Conservation (phyloP, 1,140 invertebrate species). For the Harpegnathos saltator region DNA sequence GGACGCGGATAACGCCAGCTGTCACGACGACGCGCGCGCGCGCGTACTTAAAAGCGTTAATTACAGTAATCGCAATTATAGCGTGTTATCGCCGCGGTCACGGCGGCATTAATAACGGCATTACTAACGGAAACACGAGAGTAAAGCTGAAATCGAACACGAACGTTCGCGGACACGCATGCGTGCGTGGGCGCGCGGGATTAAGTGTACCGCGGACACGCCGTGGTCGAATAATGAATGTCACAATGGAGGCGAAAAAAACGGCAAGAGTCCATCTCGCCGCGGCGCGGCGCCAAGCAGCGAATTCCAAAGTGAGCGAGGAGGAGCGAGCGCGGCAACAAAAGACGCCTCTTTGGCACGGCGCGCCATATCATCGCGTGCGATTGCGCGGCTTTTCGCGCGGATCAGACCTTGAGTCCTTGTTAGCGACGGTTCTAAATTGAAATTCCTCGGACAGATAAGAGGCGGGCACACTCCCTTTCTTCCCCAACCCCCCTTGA, state of each 20-base stretch:
- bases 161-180: background rate
- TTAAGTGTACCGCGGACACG: conserved; percentile 17
- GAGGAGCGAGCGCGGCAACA: conserved; percentile 11
- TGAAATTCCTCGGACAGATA: conserved; percentile 61
- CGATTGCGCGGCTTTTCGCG: conserved; percentile 45
- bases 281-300: no score
- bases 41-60: background rate
- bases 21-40: background rate
- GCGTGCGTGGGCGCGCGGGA: no score
- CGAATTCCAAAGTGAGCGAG: conserved; percentile 42
- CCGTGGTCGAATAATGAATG: conserved; percentile 40
- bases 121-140: background rate
- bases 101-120: background rate
- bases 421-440: conserved; percentile 58
- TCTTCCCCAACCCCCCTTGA: no score
- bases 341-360: conserved; percentile 51
- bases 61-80: conserved; percentile 31
- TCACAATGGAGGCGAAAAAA: conserved; percentile 8
- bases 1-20: background rate
- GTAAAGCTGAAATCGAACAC: conserved; percentile 23
- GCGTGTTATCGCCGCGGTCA: conserved; percentile 2
- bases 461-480: conserved; percentile 8
- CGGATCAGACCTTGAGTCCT: conserved; percentile 48
- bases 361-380: background rate
- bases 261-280: no score